These are phyloP conservation scores for Rallus crepitans DNA, from an alignment of 2,797 vertebrate genomes.

Conservation along the genomic window DNA sequence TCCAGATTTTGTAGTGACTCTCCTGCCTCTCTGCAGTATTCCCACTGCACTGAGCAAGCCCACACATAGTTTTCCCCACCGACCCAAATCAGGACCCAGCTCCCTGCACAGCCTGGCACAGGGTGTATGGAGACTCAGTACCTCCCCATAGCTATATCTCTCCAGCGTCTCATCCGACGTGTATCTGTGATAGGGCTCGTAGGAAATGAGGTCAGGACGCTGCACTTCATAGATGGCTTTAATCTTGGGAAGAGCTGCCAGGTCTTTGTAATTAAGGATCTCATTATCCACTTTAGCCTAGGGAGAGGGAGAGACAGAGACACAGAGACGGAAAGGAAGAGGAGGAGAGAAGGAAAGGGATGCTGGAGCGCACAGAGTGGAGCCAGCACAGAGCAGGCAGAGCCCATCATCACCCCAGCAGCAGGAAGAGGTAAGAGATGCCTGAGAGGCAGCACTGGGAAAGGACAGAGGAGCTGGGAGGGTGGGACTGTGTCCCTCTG, in stretches of 20 bases:
- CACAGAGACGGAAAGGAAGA: constrained; percentile 66
- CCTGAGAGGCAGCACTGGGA: neutral
- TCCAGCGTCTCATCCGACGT: constrained; percentile 93
- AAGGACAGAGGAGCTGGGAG: neutral
- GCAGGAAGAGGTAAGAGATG: constrained; percentile 1
- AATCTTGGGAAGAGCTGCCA: constrained; percentile 98
- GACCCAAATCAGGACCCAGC: fast-evolving
- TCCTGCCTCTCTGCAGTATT: neutral
- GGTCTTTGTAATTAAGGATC: constrained; percentile 99
- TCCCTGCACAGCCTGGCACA: neutral
- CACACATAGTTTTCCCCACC: neutral
- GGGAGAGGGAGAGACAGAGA: constrained; percentile 84
- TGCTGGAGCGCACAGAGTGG: neutral
- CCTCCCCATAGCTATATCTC: constrained; percentile 95
- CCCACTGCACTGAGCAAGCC: neutral
- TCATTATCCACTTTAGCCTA: constrained; percentile 99
- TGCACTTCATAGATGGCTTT: constrained; percentile 99
- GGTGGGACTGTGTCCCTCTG: neutral
- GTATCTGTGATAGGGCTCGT: constrained; percentile 94
- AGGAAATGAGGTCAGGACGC: constrained; percentile 95
- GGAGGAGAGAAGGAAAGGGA: constrained; percentile 33
- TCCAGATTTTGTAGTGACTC: too few relatives aligned
- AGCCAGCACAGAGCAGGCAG: neutral
- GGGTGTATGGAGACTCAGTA: constrained; percentile 69
- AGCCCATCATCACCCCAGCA: neutral